Evolutionary conservation across 2,797 vertebrate genomes (phyloP).

Genomic region (Synanceia verrucosa): DNA sequence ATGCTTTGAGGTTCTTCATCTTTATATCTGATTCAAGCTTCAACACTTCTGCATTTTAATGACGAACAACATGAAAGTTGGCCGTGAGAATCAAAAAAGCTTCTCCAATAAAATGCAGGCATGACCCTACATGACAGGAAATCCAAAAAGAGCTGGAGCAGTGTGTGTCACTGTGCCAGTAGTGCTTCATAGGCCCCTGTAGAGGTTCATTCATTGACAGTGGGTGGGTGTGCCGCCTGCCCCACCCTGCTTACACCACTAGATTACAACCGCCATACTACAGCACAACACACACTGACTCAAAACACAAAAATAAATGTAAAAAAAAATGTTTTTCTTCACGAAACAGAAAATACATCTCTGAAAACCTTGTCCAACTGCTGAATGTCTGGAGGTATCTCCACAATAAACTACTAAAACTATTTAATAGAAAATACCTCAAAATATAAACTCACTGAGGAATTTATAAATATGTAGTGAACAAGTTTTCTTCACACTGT

Average conservation of each 20-base stretch:
- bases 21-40: neutral
- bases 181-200: constrained; percentile 10
- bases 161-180: too few relatives aligned
- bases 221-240: constrained; percentile 70
- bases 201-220: constrained; percentile 66
- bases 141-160: neutral
- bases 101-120: neutral
- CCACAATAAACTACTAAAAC: neutral
- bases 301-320: neutral
- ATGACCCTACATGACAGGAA: too few relatives aligned
- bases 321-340: neutral
- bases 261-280: constrained; percentile 6
- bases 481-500: neutral
- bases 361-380: neutral
- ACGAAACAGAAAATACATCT: neutral
- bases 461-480: neutral
- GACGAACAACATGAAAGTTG: neutral
- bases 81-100: neutral
- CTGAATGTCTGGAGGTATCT: neutral
- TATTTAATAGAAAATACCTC: neutral
- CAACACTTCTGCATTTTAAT: neutral
- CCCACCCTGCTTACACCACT: constrained; percentile 66
- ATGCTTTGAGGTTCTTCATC: neutral
- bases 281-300: neutral
- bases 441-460: neutral